Evolutionary conservation across 2,113 vertebrate genomes (phyloP).

Genomic region (Galeopterus variegatus): DNA sequence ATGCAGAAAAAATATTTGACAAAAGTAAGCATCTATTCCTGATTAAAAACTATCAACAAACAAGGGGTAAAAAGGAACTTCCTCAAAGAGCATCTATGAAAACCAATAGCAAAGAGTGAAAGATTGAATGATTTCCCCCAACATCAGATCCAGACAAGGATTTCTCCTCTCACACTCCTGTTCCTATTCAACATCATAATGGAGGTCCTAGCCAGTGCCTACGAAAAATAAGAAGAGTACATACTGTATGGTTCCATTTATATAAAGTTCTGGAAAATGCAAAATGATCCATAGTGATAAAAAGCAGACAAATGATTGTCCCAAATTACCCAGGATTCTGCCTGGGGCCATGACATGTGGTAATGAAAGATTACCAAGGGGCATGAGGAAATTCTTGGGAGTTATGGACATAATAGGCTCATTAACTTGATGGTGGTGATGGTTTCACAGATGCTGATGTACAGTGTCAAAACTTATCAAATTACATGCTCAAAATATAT

Average conservation of each 20-base stretch:
- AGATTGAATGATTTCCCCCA: neutral
- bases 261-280: constrained; percentile 46
- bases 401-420: neutral
- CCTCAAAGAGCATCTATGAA: neutral
- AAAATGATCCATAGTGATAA: neutral
- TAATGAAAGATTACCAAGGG: neutral
- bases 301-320: neutral
- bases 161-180: neutral
- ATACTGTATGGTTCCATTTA: neutral
- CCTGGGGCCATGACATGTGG: neutral
- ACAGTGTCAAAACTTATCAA: constrained; percentile 1
- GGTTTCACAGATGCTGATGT: constrained; percentile 12
- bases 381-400: neutral
- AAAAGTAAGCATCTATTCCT: neutral
- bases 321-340: neutral
- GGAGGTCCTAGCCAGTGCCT: neutral
- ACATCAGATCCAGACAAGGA: neutral
- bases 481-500: neutral
- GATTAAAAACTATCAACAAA: constrained; percentile 33
- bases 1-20: neutral
- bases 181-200: neutral
- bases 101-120: neutral
- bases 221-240: neutral
- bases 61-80: neutral
- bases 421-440: neutral